Evolutionary conservation across 2,113 vertebrate genomes (phyloP), one percentile per base, ranked within the genome.

Genomic region (Lethenteron reissneri): DNA sequence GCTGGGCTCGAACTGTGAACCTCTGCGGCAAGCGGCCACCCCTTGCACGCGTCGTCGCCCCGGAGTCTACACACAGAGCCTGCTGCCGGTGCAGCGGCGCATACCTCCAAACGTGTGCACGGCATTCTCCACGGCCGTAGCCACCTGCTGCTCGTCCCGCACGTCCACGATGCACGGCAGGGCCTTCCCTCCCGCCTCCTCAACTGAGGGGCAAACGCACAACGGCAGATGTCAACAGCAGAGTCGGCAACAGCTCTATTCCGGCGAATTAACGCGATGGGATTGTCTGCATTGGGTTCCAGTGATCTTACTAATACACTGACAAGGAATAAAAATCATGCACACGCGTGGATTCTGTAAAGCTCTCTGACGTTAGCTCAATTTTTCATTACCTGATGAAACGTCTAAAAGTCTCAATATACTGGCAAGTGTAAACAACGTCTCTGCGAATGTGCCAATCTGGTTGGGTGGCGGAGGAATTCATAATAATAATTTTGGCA

Each of bases 91-190:
- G 41, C 41, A 41, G 41, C 1, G 41, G 41, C 41, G 41, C 71
- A 72, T 80, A 92, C 92, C 92, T 88, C 91, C 92, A 76, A 97
- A 99, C 25, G 77, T 85, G 72, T 88, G 76, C 1, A 96, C 81
- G 1, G 94, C 89, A 74, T 85, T 83, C 74, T 85, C 80, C 72
- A 97, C 88, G 0, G 94, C 91, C 2, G 76, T 76, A 58, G 69
- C 80, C 9, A 99, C 82, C 79, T 99, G 94, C 70, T 85, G 75
- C 75, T 99, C 94, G 60, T 97, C 88, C 69, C 90, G 83, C 58
- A 95, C 89, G 14, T 97, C 92, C 2, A 99, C 91, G 0, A 95
- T 2, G 10, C 92, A 99, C 0, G 94, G 82, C 75, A 99, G 78
- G 57, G 90, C 88, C 71, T 82, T 90, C 72, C 94, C 94, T 17